Percentiles rank a stretch among this genome's conserved stretches.
phyloP scores from a whole-genome alignment of 2,888 invertebrate genomes.

The Villa cingulata region DNA sequence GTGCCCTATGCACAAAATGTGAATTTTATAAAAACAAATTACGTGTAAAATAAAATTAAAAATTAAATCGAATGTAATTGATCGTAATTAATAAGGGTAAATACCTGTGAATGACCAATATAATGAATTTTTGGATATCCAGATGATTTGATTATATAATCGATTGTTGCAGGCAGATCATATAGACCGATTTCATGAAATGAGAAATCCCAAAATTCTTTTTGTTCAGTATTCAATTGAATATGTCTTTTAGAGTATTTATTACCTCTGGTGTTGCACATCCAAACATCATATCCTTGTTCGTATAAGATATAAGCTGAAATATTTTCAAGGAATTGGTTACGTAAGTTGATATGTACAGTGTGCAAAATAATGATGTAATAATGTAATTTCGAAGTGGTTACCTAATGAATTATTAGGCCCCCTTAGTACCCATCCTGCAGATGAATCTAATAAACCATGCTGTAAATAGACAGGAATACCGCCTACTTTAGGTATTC shows the following conservation, averaged over 20 bases:
- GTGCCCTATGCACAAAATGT: slow-evolving; percentile 26
- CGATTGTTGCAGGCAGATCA: slow-evolving; percentile 73
- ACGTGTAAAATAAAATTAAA: too few relatives aligned
- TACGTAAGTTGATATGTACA: too few relatives aligned
- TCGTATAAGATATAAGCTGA: slow-evolving; percentile 35
- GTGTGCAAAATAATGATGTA: too few relatives aligned
- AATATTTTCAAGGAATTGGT: neutral
- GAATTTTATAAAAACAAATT: neutral
- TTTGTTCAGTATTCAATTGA: slow-evolving; percentile 27
- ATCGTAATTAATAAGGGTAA: too few relatives aligned
- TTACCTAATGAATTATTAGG: slow-evolving; percentile 37
- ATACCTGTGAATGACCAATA: slow-evolving; percentile 58
- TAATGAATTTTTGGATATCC: slow-evolving; percentile 53
- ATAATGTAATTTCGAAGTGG: too few relatives aligned
- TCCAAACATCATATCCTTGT: slow-evolving; percentile 36
- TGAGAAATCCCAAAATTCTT: slow-evolving; percentile 49
- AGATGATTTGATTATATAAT: slow-evolving; percentile 49
- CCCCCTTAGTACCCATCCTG: slow-evolving; percentile 53
- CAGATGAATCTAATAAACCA: slow-evolving; percentile 52
- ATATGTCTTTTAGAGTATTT: slow-evolving; percentile 34
- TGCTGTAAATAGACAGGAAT: slow-evolving; percentile 42
- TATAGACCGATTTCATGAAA: slow-evolving; percentile 60
- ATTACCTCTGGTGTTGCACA: slow-evolving; percentile 36
- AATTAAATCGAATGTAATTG: too few relatives aligned
- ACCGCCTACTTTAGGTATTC: slow-evolving; percentile 48